These are phyloP conservation scores for Neodiprion fabricii DNA, from an alignment of 1,140 invertebrate genomes.

Conservation along the genomic window DNA sequence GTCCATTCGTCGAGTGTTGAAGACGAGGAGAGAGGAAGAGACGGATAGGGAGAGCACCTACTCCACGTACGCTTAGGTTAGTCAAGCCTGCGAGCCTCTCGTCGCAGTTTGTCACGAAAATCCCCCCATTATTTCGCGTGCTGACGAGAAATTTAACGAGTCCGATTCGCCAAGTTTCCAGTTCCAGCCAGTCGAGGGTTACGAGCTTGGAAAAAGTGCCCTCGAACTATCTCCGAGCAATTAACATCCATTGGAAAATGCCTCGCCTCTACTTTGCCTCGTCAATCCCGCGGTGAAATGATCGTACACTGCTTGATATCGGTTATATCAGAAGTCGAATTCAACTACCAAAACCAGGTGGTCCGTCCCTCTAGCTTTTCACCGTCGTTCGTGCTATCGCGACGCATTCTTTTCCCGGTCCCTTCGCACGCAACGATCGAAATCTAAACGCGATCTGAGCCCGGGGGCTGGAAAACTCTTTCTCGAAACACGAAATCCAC, in stretches of 20 bases:
- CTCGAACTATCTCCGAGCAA: neutral
- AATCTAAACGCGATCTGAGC: neutral
- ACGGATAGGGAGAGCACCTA: neutral
- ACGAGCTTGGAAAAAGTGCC: neutral
- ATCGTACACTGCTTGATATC: neutral
- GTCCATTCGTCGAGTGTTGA: too few species aligned
- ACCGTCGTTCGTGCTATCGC: too few species aligned
- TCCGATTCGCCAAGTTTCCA: neutral
- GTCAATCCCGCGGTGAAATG: too few species aligned
- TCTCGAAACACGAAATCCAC: too few species aligned
- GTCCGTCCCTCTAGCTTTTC: too few species aligned
- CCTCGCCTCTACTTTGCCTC: neutral
- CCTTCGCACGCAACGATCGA: neutral
- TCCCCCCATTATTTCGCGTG: neutral
- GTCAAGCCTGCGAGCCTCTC: too few species aligned
- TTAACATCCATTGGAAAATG: neutral
- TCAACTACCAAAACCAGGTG: neutral
- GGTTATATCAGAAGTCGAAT: neutral
- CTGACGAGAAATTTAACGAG: conserved; percentile 1
- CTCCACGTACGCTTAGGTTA: too few species aligned
- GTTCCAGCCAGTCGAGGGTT: neutral
- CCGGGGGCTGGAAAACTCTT: too few species aligned
- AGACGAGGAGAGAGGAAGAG: neutral
- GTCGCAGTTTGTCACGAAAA: too few species aligned
- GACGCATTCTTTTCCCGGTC: too few species aligned